A percentile compares a stretch with the other conserved stretches of the same genome.
phyloP scores from a whole-genome alignment of 2,113 vertebrate species.

The Gymnogyps californianus region DNA sequence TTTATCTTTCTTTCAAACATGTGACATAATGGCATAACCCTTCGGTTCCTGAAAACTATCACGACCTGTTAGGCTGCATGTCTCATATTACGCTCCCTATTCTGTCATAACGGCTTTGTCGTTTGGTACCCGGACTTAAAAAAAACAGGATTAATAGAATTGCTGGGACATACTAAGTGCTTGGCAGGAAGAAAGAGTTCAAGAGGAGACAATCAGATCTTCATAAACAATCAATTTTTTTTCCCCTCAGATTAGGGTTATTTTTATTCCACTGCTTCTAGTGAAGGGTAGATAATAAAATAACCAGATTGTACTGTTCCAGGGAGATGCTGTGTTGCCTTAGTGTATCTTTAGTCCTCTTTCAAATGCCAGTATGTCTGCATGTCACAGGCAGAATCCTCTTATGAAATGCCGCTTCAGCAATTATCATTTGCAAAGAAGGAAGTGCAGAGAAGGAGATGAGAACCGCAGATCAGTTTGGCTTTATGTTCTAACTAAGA shows the following conservation, averaged over 20 bases:
- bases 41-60: background rate
- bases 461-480: background rate
- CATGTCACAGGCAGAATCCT: background rate
- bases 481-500: background rate
- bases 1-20: background rate
- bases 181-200: background rate
- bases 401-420: slow-evolving; percentile 20
- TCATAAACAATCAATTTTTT: background rate
- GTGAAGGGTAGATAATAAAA: background rate
- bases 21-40: background rate
- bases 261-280: background rate
- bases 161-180: background rate
- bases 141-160: background rate
- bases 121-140: background rate
- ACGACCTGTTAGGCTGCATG: background rate
- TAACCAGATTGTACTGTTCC: background rate
- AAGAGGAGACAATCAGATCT: background rate
- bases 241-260: background rate
- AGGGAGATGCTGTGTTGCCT: background rate
- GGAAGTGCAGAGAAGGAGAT: background rate
- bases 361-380: background rate
- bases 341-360: background rate
- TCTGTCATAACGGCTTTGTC: background rate
- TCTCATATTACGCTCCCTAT: background rate
- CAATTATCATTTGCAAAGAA: background rate